Percentiles rank a stretch among this genome's conserved stretches.
phyloP scores from a whole-genome alignment of 2,113 vertebrate genomes.

The Protobothrops mucrosquamatus region DNA sequence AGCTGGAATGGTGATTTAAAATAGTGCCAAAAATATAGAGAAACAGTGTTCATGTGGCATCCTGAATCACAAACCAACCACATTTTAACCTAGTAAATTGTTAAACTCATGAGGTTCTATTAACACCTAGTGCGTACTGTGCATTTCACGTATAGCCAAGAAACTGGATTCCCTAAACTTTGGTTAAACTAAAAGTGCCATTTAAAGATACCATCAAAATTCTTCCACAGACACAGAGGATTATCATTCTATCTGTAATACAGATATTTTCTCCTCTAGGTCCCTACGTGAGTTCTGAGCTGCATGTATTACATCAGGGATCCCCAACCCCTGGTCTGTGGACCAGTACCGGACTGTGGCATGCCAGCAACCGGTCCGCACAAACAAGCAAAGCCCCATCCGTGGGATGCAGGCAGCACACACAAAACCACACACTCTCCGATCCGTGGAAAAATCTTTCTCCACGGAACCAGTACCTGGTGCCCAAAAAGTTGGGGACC shows the following conservation, averaged over 20 bases:
- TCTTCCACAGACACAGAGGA: not conserved
- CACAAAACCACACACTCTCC: too few species aligned
- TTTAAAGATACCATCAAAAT: not conserved
- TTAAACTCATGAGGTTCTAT: not conserved
- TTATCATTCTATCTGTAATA: not conserved
- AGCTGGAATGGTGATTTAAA: not conserved
- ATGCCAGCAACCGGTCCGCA: too few species aligned
- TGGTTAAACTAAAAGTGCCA: not conserved
- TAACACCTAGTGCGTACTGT: not conserved
- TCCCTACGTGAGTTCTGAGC: not conserved
- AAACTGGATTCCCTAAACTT: not conserved
- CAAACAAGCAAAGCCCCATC: too few species aligned
- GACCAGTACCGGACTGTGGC: too few species aligned
- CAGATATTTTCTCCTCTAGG: not conserved
- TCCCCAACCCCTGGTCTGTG: too few species aligned
- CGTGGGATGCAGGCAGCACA: too few species aligned
- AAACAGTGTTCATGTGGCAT: not conserved
- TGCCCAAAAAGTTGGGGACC: too few species aligned
- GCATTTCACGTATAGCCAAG: not conserved
- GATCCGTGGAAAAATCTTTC: too few species aligned
- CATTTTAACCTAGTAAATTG: not conserved
- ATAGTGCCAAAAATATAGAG: not conserved
- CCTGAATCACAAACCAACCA: not conserved
- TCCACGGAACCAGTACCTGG: too few species aligned
- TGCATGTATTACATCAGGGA: not conserved